phyloP scores from a whole-genome alignment of 2,888 invertebrate species.

The Cryptocheilus praepositus region DNA sequence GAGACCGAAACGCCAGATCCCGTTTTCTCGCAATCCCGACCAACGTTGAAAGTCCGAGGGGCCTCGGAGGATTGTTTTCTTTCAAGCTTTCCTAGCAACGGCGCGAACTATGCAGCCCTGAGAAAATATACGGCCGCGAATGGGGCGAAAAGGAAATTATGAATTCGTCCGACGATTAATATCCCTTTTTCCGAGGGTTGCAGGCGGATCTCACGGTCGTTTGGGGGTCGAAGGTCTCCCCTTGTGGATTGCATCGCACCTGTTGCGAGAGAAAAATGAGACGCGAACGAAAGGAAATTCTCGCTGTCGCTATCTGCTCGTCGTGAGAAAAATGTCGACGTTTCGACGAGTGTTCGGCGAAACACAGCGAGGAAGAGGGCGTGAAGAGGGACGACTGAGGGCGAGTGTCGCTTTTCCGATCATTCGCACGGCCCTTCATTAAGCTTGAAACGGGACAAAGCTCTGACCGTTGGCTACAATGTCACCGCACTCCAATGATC shows the following conservation, averaged over 20 bases:
- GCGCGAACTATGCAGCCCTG: conserved; percentile 1
- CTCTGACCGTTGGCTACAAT: too few relatives aligned
- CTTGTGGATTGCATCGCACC: conserved; percentile 6
- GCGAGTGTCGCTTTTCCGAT: not conserved
- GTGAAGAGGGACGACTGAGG: not conserved
- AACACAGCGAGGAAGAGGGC: too few relatives aligned
- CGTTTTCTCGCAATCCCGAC: conserved; percentile 12
- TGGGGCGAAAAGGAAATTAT: conserved; percentile 16
- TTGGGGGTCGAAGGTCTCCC: not conserved
- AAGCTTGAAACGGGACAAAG: too few relatives aligned
- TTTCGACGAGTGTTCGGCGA: too few relatives aligned
- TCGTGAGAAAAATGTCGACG: too few relatives aligned
- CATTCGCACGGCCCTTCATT: too few relatives aligned
- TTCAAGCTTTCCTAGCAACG: conserved; percentile 18
- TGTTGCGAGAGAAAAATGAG: conserved; percentile 9
- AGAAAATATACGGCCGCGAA: conserved; percentile 19
- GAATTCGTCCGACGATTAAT: conserved; percentile 31
- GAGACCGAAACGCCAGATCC: not conserved
- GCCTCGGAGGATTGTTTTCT: conserved; percentile 21
- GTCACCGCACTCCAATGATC: too few relatives aligned
- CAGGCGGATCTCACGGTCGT: conserved; percentile 1
- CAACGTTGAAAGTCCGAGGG: conserved; percentile 6
- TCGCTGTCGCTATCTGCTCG: too few relatives aligned
- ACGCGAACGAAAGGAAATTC: too few relatives aligned
- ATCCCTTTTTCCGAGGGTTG: conserved; percentile 3